Base-by-base conservation (phyloP, 2,888 invertebrate species). In the Noctua janthina region DNA sequence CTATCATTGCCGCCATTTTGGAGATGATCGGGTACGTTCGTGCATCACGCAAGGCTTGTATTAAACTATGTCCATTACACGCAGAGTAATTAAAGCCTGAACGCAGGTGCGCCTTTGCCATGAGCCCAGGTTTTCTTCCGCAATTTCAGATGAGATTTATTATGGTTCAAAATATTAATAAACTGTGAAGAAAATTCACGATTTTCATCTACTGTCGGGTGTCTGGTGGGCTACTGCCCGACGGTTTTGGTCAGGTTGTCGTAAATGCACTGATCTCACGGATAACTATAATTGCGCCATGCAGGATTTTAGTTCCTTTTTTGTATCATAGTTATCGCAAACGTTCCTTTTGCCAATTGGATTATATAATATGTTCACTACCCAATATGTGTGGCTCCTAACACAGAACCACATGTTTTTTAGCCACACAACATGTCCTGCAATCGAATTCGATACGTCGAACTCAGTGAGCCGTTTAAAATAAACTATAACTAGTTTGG, bases 11-110 rank as follows among this genome's bases (percentile, higher is more conserved):
- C 79, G 70, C 71, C 81, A 84, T 88, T 89, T 87, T 68, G 69
- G 82, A 77, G 67, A 84, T 82, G 80, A 87, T 83, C 81, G 79
- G 72, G 79, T 75, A 79, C 59, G 79, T 87, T 84, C 89, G 85
- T 87, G 87, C 77, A 81, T 83, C 89, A 89, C 89, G 89, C 90
- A 71, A 90, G 46, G 70, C 49, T 66, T 66, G 17, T 78, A 72
- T 78, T 84, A 84, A 87, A 86, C 71, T 87, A 84, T 68, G n/a
- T 46, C 68, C 68, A 68, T 70, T 83, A 86, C 83, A 86, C 79
- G 79, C 62, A 72, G 62, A 84, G 77, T 87, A 81, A 78, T 86
- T 86, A 87, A 78, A 76, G 80, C 11, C 68, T 64, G 17, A 74
- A 74, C 74, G 35, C 46, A 79, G 64, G 84, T 83, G 82, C 49